Evolutionary conservation across 2,797 vertebrate species (phyloP).

Genomic region (Hephaestus fuliginosus): DNA sequence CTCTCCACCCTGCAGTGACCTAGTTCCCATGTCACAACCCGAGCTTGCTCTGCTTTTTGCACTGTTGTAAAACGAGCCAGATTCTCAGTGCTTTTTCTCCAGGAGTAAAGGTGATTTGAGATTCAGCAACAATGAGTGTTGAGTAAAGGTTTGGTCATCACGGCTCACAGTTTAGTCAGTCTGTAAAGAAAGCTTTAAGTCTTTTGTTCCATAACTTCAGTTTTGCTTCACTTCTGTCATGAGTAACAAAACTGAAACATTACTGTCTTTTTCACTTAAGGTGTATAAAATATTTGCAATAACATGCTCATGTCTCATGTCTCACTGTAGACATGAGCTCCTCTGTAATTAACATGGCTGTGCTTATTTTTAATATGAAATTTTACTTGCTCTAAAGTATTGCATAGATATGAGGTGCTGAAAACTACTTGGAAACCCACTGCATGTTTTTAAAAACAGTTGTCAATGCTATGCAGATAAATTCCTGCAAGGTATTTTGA

Average conservation of each 20-base stretch:
- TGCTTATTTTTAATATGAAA: neutral
- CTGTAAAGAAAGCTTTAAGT: neutral
- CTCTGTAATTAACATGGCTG: neutral
- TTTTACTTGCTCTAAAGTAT: neutral
- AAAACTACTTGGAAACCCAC: neutral
- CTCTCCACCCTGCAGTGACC: slow-evolving; percentile 27
- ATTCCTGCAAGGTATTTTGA: neutral
- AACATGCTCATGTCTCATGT: neutral
- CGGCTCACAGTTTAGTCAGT: neutral
- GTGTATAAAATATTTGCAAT: neutral
- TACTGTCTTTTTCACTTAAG: neutral
- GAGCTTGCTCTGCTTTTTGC: neutral
- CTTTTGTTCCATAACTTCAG: neutral
- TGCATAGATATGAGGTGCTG: neutral
- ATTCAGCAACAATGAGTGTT: slow-evolving; percentile 3
- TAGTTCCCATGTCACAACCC: slow-evolving; percentile 30
- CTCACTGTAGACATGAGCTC: neutral
- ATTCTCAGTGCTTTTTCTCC: no score
- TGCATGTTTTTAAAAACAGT: neutral
- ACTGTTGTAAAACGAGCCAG: neutral
- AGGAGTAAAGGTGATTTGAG: neutral
- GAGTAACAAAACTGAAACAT: neutral
- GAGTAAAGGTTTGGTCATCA: slow-evolving; percentile 18
- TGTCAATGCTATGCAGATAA: neutral
- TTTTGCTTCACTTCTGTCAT: no score